Conservation (phyloP, 2,113 vertebrate genomes). For the Oryzias curvinotus region DNA sequence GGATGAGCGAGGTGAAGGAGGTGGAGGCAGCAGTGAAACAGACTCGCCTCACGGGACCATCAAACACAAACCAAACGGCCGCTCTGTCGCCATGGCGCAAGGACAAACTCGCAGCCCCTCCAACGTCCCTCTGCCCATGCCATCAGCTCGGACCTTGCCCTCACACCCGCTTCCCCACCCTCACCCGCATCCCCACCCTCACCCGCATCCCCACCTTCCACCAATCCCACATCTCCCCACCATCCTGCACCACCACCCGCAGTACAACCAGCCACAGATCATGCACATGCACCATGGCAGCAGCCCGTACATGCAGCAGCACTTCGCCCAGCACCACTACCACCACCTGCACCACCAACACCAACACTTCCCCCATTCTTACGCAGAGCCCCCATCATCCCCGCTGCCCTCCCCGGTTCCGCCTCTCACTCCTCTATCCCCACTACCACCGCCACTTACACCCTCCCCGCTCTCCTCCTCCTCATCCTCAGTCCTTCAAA, state of each 20-base stretch:
- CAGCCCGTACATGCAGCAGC: slow-evolving; percentile 65
- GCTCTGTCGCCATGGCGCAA: slow-evolving; percentile 64
- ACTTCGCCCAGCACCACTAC: slow-evolving; percentile 75
- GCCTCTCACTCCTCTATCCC: slow-evolving; percentile 68
- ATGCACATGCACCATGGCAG: slow-evolving; percentile 58
- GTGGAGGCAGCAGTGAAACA: slow-evolving; percentile 54
- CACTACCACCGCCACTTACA: slow-evolving; percentile 69
- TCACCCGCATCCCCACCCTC: slow-evolving; percentile 60
- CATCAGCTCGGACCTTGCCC: slow-evolving; percentile 67
- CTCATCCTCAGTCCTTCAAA: slow-evolving; percentile 63
- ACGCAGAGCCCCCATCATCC: slow-evolving; percentile 75
- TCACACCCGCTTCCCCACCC: slow-evolving; percentile 67
- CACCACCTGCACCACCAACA: slow-evolving; percentile 75
- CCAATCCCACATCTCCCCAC: slow-evolving; percentile 71
- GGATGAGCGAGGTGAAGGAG: slow-evolving; percentile 48
- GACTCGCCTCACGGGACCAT: slow-evolving; percentile 84
- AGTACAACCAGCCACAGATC: slow-evolving; percentile 66
- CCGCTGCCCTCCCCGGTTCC: slow-evolving; percentile 53
- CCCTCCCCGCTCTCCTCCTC: slow-evolving; percentile 76
- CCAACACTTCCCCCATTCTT: slow-evolving; percentile 72
- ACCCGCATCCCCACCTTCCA: slow-evolving; percentile 66
- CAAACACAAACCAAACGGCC: slow-evolving; percentile 79
- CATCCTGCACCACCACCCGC: slow-evolving; percentile 67
- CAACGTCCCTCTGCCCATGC: slow-evolving; percentile 49
- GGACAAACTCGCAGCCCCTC: slow-evolving; percentile 66